Evolutionary conservation across 2,113 vertebrate species (phyloP), one percentile per base, ranked within the genome.

Genomic region (Castor canadensis): DNA sequence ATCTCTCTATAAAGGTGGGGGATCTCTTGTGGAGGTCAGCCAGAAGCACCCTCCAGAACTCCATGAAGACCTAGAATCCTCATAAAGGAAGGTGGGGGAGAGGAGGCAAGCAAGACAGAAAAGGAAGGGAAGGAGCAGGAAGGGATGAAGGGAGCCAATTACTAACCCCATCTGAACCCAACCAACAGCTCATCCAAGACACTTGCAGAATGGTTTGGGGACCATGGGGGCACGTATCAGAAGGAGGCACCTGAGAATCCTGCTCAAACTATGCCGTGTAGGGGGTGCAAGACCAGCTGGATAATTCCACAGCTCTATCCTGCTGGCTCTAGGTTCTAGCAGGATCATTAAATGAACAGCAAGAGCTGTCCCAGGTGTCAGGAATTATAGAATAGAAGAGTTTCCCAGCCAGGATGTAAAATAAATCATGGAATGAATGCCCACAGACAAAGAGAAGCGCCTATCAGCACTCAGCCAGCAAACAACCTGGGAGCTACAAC

Each of bases 341-440:
- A 64, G n/a, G 64, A 91, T 87, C 86, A 87, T 89, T 89, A 71
- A 92, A 69, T 8, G 89, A 86, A 94, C 60, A 96, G 93, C 64
- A 24, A 90, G 93, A 72, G 69, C 17, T 75, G 75, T 77, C 85
- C 84, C 71, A 75, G 54, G 32, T 84, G 58, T 93, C 92, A 64
- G 52, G 54, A 93, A 94, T 93, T 52, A 83, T 17, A 90, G 45
- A 49, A 52, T 3, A 80, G 85, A 87, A 93, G 62, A 30, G 69
- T 83, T 96, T 93, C 67, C 84, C 67, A 54, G 86, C 47, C 82
- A 86, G 67, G 30, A 49, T 38, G 72, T 89, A 89, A 95, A 88
- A 95, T 76, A 94, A 93, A 95, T 92, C 10, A 28, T 47, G 24
- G 73, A 94, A 66, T 20, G 28, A 89, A 92, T 72, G 83, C 24